Base-by-base conservation (phyloP, 2,888 invertebrate species). In the Rhamphomyia laevipes region DNA sequence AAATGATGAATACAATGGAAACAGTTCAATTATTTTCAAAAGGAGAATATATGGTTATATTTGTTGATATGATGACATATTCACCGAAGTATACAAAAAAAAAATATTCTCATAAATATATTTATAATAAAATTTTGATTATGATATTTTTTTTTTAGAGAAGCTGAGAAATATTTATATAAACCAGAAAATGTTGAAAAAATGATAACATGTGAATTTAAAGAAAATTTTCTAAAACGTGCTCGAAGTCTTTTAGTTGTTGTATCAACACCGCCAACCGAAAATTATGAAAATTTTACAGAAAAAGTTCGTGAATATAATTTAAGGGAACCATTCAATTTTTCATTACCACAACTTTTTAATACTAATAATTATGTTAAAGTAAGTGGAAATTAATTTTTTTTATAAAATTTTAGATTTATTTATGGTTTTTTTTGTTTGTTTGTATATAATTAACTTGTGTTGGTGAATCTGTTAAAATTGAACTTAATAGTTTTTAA, bases 31-130 rank as follows among this genome's bases (percentile, higher is more conserved):
- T 95, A 51, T 86, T 95, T 64, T 85, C 86, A 49, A 84, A 88
- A 55, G 94, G 95, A 21, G 90, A 95, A 66, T 96, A 96, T 70
- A 86, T 93, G 77, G 88, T 97, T 53, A 91, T 97, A 64, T 89
- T 87, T 68, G 89, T 94, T 16, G 95, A 95, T 66, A 88, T 85
- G 81, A 84, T 86, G 77, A 84, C 86, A n/a, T 89, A 87, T 67
- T 80, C 84, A 16, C 75, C 77, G 56, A 74, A 75, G 67, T 80
- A 74, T 40, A 33, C 33, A 11, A 13, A 33, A 33, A 33, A 33
- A 33, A 13, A 33, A 13, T 43, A 45, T 42, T 37, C 46, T 12
- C 41, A 37, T 44, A 16, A 40, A 27, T 23, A 31, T 13, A 16
- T 33, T 37, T 18, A 30, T 40, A 43, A 42, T 21, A n/a, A n/a